Conservation (phyloP, 2,113 vertebrate genomes). For the Mormyrus lacerda region DNA sequence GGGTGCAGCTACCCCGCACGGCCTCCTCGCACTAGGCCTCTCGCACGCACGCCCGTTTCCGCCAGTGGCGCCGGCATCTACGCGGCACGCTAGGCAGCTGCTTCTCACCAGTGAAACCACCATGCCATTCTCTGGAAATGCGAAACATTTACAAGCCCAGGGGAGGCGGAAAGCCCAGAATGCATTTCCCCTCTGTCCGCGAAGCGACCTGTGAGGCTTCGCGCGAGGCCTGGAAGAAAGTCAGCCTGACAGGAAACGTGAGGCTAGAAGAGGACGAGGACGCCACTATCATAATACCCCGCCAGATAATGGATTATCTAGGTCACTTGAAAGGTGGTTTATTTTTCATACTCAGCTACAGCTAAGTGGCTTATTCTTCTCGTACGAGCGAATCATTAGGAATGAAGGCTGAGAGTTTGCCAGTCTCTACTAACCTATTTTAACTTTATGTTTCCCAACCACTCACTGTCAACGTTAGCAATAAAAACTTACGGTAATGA, state of each 20-base stretch:
- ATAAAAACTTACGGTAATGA: not conserved
- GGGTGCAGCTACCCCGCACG: not conserved
- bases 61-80: not conserved
- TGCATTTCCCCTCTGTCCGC: slow-evolving; percentile 10
- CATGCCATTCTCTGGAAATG: not conserved
- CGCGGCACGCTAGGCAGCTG: no score
- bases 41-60: not conserved
- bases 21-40: not conserved
- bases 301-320: slow-evolving; percentile 68
- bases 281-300: slow-evolving; percentile 65
- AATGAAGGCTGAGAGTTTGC: slow-evolving; percentile 38
- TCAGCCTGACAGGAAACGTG: slow-evolving; percentile 52
- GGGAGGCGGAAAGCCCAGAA: not conserved
- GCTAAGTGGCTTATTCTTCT: slow-evolving; percentile 62
- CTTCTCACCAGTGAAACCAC: not conserved
- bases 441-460: slow-evolving; percentile 42
- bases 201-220: not conserved
- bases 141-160: not conserved
- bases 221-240: slow-evolving; percentile 35
- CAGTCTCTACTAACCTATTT: slow-evolving; percentile 45
- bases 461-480: slow-evolving; percentile 13
- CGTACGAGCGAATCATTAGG: slow-evolving; percentile 59
- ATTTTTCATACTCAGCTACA: slow-evolving; percentile 72
- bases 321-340: slow-evolving; percentile 64
- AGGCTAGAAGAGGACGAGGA: slow-evolving; percentile 55